Evolutionary conservation across 2,888 invertebrate genomes (phyloP).

Genomic region (Epinotia brunnichana): DNA sequence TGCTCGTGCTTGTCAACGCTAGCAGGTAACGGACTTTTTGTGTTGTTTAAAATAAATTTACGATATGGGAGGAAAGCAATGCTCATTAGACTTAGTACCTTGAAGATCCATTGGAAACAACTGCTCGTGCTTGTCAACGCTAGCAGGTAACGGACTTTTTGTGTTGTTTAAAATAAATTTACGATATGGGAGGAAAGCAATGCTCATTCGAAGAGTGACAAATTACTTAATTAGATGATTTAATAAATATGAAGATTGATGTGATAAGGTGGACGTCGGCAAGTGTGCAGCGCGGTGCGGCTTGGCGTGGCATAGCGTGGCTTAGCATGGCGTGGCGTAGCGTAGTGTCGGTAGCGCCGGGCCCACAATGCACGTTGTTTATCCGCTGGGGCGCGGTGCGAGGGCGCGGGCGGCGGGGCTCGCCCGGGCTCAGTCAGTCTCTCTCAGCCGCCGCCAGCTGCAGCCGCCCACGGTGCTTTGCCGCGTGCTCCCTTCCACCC

Average conservation of each 20-base stretch:
- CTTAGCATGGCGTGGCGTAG: constrained; percentile 62
- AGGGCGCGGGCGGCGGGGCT: constrained; percentile 58
- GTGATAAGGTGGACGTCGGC: constrained; percentile 42
- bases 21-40: no score
- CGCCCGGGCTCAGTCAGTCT: constrained; percentile 79
- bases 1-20: no score
- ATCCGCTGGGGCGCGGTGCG: constrained; percentile 75
- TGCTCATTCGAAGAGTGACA: background rate
- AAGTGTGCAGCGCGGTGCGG: constrained; percentile 55
- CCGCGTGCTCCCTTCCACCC: constrained; percentile 70
- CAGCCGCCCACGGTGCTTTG: constrained; percentile 59
- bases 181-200: no score
- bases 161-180: no score
- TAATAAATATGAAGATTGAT: constrained; percentile 50
- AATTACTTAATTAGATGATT: background rate
- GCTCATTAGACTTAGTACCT: no score
- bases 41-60: no score
- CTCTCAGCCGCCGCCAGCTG: constrained; percentile 68
- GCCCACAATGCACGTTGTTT: constrained; percentile 83
- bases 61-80: no score
- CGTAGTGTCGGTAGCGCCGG: constrained; percentile 73
- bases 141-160: no score
- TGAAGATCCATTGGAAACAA: background rate
- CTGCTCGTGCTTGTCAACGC: background rate
- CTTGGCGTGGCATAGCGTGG: constrained; percentile 51